phyloP scores from a whole-genome alignment of 64 coral and sea anemone species.

The Pocillopora verrucosa region DNA sequence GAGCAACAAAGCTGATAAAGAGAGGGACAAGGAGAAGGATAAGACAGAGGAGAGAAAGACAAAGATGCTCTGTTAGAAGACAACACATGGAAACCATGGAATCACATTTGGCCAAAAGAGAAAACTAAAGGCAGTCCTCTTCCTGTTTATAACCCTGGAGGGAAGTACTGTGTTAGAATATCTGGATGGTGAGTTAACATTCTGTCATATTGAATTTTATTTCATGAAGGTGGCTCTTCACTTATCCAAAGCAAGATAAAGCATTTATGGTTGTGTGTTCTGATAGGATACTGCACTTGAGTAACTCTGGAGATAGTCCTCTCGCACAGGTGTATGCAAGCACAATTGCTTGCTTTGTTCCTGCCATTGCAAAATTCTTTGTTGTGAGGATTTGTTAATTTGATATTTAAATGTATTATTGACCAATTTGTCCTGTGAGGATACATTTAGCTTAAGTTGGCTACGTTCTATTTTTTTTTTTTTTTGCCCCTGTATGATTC shows the following conservation, averaged over 20 bases:
- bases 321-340: neutral
- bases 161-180: conserved; percentile 90
- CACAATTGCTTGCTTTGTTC: neutral
- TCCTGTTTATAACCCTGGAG: conserved; percentile 86
- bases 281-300: no score
- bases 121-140: conserved; percentile 52
- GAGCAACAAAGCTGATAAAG: conserved; percentile 46
- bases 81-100: conserved; percentile 93
- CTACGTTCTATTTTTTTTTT: no score
- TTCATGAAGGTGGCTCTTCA: neutral
- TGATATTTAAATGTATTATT: no score
- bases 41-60: conserved; percentile 77
- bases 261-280: no score
- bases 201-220: neutral
- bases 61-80: conserved; percentile 77
- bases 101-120: conserved; percentile 95
- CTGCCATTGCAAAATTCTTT: neutral
- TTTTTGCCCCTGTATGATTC: no score
- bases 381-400: no score
- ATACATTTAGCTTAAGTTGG: no score
- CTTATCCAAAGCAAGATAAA: no score
- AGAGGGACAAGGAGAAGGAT: conserved; percentile 83
- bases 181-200: conserved; percentile 83
- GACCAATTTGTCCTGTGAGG: no score
- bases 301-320: no score